Conservation (phyloP, 2,113 vertebrate genomes). For the Tauraco erythrolophus region DNA sequence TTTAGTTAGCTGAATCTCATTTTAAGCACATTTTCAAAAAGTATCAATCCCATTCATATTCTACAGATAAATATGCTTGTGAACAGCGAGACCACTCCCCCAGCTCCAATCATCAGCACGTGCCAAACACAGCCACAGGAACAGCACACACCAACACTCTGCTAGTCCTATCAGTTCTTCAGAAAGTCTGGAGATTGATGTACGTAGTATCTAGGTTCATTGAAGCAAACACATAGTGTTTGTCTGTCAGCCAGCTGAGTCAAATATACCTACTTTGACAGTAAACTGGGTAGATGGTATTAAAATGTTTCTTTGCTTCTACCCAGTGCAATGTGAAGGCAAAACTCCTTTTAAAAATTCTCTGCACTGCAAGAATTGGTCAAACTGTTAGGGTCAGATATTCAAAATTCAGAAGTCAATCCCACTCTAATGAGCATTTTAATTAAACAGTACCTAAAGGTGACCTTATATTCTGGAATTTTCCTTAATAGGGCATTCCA, state of each 20-base stretch:
- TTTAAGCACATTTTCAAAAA: background rate
- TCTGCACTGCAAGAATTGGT: background rate
- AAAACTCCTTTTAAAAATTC: background rate
- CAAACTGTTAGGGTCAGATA: background rate
- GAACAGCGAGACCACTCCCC: fast-evolving
- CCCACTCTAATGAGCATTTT: background rate
- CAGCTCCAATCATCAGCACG: background rate
- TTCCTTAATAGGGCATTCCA: background rate
- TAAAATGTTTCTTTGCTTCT: background rate
- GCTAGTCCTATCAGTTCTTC: background rate
- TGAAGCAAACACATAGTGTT: background rate
- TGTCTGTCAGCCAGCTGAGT: background rate
- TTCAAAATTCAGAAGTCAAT: background rate
- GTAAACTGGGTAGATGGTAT: background rate
- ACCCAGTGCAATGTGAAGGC: background rate
- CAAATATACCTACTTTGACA: background rate
- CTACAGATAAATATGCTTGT: background rate
- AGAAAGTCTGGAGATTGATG: background rate
- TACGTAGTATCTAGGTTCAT: background rate
- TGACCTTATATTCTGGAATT: background rate
- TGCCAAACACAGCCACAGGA: background rate
- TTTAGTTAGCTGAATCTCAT: background rate
- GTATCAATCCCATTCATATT: background rate
- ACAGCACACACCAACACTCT: background rate
- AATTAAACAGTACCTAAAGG: background rate